These are phyloP conservation scores for Melanotaenia boesemani DNA, from an alignment of 2,797 vertebrate genomes.

Conservation along the genomic window DNA sequence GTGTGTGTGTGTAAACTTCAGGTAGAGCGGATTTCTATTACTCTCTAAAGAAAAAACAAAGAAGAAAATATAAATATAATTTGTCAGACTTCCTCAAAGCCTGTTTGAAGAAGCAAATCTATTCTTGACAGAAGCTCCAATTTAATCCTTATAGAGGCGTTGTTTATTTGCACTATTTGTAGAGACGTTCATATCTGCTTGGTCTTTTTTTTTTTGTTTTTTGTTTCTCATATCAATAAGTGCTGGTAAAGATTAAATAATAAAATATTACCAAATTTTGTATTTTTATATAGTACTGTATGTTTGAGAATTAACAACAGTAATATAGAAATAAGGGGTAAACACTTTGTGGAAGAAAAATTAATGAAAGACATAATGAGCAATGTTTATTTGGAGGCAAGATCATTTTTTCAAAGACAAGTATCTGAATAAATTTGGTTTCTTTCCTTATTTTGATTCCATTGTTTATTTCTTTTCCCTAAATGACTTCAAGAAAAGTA, in stretches of 20 bases:
- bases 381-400: too few species aligned
- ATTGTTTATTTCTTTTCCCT: neutral
- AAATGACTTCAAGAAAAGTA: constrained; percentile 42
- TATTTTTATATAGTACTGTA: too few species aligned
- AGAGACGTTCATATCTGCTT: neutral
- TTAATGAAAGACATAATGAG: too few species aligned
- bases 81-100: constrained; percentile 31
- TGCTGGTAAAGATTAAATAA: neutral
- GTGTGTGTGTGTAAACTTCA: neutral
- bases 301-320: too few species aligned
- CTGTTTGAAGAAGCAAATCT: constrained; percentile 11
- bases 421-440: too few species aligned
- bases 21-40: constrained; percentile 5
- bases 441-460: neutral
- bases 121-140: constrained; percentile 17
- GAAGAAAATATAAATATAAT: constrained; percentile 22
- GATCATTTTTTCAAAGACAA: too few species aligned
- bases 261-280: too few species aligned
- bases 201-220: too few species aligned
- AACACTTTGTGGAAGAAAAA: too few species aligned
- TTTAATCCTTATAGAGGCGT: constrained; percentile 7
- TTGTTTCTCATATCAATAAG: too few species aligned
- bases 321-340: too few species aligned
- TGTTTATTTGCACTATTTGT: constrained; percentile 2
- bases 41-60: constrained; percentile 40